A percentile compares a stretch with the other conserved stretches of the same genome.
These are phyloP conservation scores for Pterocles orientalis DNA, from an alignment of 2,113 vertebrate species.

Conservation along the genomic window DNA sequence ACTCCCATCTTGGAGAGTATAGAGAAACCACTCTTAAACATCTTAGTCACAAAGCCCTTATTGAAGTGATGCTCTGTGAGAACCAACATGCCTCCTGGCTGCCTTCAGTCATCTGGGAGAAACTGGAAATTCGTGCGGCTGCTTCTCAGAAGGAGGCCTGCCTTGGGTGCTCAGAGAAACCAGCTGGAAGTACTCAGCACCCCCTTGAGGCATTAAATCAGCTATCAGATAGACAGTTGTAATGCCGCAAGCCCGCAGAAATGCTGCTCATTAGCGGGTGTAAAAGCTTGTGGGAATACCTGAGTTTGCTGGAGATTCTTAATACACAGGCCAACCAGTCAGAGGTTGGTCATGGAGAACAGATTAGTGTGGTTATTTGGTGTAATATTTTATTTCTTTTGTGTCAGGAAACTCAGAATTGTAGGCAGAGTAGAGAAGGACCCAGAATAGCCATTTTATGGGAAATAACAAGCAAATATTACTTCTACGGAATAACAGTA, in stretches of 20 bases:
- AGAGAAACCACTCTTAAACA: background rate
- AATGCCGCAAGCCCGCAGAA: background rate
- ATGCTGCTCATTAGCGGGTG: background rate
- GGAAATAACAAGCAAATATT: background rate
- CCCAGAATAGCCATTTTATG: background rate
- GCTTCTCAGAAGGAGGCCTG: background rate
- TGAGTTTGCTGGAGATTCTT: background rate
- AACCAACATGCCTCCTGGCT: background rate
- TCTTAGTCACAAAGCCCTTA: background rate
- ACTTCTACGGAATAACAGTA: background rate
- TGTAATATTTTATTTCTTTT: background rate
- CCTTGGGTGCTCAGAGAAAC: background rate
- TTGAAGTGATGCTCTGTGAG: background rate
- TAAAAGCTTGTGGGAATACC: background rate
- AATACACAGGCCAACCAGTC: background rate
- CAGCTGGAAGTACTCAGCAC: conserved; percentile 1
- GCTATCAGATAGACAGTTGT: background rate
- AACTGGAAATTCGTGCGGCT: background rate
- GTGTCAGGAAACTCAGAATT: background rate
- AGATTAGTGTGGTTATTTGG: background rate
- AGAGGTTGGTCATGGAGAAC: background rate
- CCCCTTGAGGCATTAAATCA: background rate
- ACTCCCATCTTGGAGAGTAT: background rate
- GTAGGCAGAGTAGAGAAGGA: background rate
- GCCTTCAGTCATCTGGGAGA: background rate